These are phyloP conservation scores for Timandra comae DNA, from an alignment of 2,888 invertebrate genomes.

Conservation along the genomic window DNA sequence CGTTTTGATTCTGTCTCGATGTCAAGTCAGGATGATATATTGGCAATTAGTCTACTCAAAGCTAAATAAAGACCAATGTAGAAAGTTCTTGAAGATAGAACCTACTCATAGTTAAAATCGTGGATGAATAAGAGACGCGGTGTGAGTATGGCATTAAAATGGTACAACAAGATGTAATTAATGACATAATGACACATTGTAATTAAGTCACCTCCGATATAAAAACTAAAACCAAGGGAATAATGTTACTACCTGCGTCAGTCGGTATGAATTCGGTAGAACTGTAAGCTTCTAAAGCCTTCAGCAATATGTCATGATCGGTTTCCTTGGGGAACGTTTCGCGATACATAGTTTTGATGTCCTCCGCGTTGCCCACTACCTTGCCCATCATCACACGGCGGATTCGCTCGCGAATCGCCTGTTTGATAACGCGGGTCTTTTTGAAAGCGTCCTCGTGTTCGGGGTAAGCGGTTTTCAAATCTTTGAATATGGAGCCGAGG, in stretches of 20 bases:
- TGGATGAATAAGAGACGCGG: too few relatives aligned
- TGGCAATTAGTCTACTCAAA: too few relatives aligned
- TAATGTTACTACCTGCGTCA: constrained; percentile 18
- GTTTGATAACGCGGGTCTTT: constrained; percentile 38
- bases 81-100: too few relatives aligned
- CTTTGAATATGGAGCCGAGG: constrained; percentile 48
- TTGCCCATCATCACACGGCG: constrained; percentile 43
- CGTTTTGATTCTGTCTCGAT: too few relatives aligned
- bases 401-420: constrained; percentile 48
- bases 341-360: constrained; percentile 41
- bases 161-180: too few relatives aligned
- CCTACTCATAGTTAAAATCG: too few relatives aligned
- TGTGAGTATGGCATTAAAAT: too few relatives aligned
- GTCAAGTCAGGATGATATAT: too few relatives aligned
- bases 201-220: too few relatives aligned
- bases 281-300: constrained; percentile 17
- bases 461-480: constrained; percentile 25
- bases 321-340: constrained; percentile 33
- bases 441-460: constrained; percentile 2
- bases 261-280: constrained; percentile 1
- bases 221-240: not conserved
- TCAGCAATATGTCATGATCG: constrained; percentile 41
- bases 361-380: constrained; percentile 28
- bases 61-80: too few relatives aligned
- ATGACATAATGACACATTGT: too few relatives aligned